phyloP scores from a whole-genome alignment of 2,888 invertebrate species.

The Hirtodrosophila histrioides region DNA sequence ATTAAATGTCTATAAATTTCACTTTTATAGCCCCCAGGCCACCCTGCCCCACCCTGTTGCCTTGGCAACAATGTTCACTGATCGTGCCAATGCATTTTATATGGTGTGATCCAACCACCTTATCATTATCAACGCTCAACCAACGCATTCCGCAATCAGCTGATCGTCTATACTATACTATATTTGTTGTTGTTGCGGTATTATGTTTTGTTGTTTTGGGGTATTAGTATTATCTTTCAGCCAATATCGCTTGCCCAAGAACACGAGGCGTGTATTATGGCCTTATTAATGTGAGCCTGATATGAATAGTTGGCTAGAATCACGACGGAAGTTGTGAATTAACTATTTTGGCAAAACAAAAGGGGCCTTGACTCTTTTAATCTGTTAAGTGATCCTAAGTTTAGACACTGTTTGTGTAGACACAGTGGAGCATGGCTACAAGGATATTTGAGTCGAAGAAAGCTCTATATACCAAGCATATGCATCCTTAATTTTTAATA shows the following conservation, averaged over 20 bases:
- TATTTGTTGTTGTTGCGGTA: neutral
- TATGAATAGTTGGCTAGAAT: constrained; percentile 3
- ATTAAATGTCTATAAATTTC: too few species aligned
- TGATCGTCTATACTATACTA: constrained; percentile 11
- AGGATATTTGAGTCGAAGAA: neutral
- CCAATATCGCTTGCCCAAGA: constrained; percentile 1
- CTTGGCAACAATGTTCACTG: constrained; percentile 20
- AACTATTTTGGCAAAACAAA: constrained; percentile 18
- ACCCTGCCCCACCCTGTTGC: neutral
- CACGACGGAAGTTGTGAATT: constrained; percentile 12
- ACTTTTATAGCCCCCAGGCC: neutral
- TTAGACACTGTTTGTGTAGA: constrained; percentile 4
- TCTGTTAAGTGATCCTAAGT: constrained; percentile 13
- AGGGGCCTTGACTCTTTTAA: constrained; percentile 22
- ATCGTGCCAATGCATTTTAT: constrained; percentile 12
- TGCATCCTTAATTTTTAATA: too few species aligned
- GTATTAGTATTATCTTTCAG: constrained; percentile 6
- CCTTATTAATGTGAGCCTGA: neutral
- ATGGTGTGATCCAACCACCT: constrained; percentile 17
- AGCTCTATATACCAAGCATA: too few species aligned
- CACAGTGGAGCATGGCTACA: constrained; percentile 9
- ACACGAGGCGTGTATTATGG: constrained; percentile 7
- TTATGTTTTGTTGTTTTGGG: neutral
- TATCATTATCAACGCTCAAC: constrained; percentile 10
- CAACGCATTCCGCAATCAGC: constrained; percentile 22